Conservation (phyloP, 2,797 vertebrate species). For the Ctenopoma multispine region DNA sequence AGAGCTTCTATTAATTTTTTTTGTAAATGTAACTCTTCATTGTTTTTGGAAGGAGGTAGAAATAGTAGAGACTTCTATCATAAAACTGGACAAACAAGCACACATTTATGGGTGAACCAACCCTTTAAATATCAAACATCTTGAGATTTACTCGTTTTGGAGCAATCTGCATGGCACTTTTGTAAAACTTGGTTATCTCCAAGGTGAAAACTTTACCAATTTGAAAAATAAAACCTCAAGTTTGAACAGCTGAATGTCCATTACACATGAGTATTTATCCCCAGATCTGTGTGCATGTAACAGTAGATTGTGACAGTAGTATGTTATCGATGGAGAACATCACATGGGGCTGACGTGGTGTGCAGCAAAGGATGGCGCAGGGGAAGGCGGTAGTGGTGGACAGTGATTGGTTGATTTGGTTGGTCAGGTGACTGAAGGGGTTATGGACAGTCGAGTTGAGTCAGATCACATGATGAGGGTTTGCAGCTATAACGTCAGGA, state of each 20-base stretch:
- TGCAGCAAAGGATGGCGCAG: slow-evolving; percentile 85
- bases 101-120: slow-evolving; percentile 16
- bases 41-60: slow-evolving; percentile 8
- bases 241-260: slow-evolving; percentile 11
- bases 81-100: not conserved
- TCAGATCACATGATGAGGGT: slow-evolving; percentile 88
- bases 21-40: not conserved
- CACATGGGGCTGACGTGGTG: slow-evolving; percentile 87
- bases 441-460: slow-evolving; percentile 87
- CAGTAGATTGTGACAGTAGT: slow-evolving; percentile 81
- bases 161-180: not conserved
- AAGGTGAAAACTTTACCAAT: slow-evolving; percentile 27
- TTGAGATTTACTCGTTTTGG: slow-evolving; percentile 27
- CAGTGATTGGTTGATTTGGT: slow-evolving; percentile 86
- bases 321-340: slow-evolving; percentile 90
- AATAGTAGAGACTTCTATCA: not conserved
- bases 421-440: slow-evolving; percentile 84
- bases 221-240: slow-evolving; percentile 31
- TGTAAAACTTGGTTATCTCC: not conserved
- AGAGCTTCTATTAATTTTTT: not conserved
- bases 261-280: slow-evolving; percentile 47
- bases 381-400: slow-evolving; percentile 83
- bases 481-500: slow-evolving; percentile 88
- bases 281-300: slow-evolving; percentile 73
- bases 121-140: slow-evolving; percentile 33